These are phyloP conservation scores for Anthophora plumipes DNA, from an alignment of 2,888 invertebrate species.

Conservation along the genomic window DNA sequence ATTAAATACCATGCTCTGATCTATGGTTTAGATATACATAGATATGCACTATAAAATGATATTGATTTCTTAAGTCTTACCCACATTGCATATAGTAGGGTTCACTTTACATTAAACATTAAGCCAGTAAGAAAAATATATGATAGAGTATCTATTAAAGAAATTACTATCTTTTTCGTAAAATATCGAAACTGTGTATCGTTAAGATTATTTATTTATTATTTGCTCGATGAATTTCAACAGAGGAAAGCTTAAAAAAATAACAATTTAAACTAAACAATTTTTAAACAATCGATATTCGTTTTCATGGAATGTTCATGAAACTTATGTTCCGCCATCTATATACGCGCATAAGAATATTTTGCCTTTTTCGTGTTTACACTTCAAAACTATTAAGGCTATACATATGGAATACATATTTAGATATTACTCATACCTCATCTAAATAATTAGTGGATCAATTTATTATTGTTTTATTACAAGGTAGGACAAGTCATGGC, in stretches of 20 bases:
- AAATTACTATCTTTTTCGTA: neutral
- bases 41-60: conserved; percentile 59
- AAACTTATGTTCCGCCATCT: conserved; percentile 49
- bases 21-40: conserved; percentile 62
- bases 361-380: conserved; percentile 49
- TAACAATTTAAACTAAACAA: neutral
- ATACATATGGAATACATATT: conserved; percentile 50
- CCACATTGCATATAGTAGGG: conserved; percentile 38
- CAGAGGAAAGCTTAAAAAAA: neutral
- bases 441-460: conserved; percentile 37
- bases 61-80: conserved; percentile 65
- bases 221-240: neutral
- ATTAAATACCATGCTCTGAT: conserved; percentile 69
- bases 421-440: conserved; percentile 43
- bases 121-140: conserved; percentile 20
- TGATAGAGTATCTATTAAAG: neutral
- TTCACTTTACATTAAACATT: conserved; percentile 4
- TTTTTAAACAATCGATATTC: conserved; percentile 39
- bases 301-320: conserved; percentile 43
- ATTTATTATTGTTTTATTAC: conserved; percentile 24
- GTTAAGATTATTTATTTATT: neutral
- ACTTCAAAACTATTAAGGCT: conserved; percentile 46
- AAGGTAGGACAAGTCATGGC: conserved; percentile 35
- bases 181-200: neutral
- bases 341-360: conserved; percentile 17